Evolutionary conservation across 2,113 vertebrate genomes (phyloP).

Genomic region (Aphelocoma coerulescens): DNA sequence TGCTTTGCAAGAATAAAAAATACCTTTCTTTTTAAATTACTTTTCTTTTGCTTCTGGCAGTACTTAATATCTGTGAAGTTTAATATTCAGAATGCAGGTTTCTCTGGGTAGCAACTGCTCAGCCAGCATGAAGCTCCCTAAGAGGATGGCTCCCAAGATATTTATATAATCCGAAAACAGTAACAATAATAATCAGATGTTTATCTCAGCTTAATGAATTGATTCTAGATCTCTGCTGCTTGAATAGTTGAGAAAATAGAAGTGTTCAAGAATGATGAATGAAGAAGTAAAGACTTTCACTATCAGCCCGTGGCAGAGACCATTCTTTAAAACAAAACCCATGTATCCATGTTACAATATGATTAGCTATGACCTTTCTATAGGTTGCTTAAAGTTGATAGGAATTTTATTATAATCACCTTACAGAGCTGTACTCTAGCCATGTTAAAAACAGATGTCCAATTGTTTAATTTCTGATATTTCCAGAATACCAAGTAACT

Average conservation of each 20-base stretch:
- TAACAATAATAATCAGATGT: background rate
- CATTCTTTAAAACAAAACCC: background rate
- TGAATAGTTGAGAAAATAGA: background rate
- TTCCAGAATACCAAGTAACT: background rate
- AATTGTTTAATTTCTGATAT: background rate
- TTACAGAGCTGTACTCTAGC: background rate
- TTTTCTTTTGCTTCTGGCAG: background rate
- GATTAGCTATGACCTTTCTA: background rate
- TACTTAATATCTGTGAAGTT: constrained; percentile 11
- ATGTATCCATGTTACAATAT: background rate
- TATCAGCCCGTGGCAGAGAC: background rate
- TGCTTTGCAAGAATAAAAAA: background rate
- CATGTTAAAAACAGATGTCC: background rate
- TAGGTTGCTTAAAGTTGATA: background rate
- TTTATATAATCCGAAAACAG: background rate
- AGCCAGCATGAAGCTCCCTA: constrained; percentile 3
- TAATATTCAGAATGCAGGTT: background rate
- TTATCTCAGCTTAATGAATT: constrained; percentile 11
- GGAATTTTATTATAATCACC: background rate
- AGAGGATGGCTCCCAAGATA: background rate
- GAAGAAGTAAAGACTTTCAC: background rate
- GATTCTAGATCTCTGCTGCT: background rate
- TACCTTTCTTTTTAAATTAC: background rate
- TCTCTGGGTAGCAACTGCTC: constrained; percentile 11
- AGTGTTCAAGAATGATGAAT: background rate